Conservation (phyloP, 2,888 invertebrate genomes). For the Miltochrista miniata region DNA sequence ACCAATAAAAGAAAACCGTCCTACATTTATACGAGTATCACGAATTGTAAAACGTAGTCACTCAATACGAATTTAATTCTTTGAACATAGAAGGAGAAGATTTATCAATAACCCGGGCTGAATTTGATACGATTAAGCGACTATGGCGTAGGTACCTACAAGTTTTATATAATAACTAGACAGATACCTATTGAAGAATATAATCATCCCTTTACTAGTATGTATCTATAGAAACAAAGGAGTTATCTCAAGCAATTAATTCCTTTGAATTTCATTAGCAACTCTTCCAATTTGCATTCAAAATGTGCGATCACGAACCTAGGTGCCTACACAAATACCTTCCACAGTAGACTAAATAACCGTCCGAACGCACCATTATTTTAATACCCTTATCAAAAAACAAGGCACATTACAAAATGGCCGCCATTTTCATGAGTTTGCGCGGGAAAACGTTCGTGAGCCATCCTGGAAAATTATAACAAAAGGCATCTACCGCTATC, state of each 20-base stretch:
- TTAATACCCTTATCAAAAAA: conserved; percentile 84
- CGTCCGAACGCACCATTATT: conserved; percentile 77
- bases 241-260: conserved; percentile 48
- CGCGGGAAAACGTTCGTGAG: conserved; percentile 78
- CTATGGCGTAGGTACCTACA: no score
- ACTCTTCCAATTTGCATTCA: conserved; percentile 74
- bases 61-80: no score
- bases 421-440: conserved; percentile 80
- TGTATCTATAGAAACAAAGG: conserved; percentile 22
- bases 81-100: no score
- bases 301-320: conserved; percentile 76
- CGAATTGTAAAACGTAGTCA: no score
- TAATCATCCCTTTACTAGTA: no score
- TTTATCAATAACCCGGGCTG: no score
- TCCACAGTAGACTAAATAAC: conserved; percentile 68
- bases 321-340: conserved; percentile 64
- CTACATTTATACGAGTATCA: not conserved
- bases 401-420: conserved; percentile 83
- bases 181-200: no score
- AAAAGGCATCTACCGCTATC: conserved; percentile 84
- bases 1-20: conserved; percentile 1
- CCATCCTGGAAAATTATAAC: conserved; percentile 83
- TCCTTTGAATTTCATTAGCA: conserved; percentile 70
- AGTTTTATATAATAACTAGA: no score
- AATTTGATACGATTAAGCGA: no score